Conservation (phyloP, 2,797 vertebrate species). For the Oreochromis grahami region DNA sequence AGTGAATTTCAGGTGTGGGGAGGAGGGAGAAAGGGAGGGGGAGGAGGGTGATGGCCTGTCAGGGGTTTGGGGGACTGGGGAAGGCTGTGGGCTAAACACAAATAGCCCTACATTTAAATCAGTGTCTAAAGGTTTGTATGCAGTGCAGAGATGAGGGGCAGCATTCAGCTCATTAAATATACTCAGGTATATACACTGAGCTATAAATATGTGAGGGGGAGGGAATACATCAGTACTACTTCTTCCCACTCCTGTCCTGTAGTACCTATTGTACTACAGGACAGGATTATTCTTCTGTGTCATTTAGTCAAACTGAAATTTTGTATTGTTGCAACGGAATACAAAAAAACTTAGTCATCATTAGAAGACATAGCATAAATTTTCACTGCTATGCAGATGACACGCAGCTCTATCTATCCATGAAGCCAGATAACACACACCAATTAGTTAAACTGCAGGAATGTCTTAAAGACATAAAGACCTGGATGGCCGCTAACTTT, state of each 20-base stretch:
- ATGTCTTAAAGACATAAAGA: too few species aligned
- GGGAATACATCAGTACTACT: neutral
- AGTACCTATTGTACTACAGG: neutral
- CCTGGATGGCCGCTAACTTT: too few species aligned
- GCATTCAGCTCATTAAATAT: neutral
- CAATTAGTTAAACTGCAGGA: too few species aligned
- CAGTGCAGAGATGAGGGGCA: neutral
- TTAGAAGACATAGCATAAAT: too few species aligned
- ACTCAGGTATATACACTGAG: neutral
- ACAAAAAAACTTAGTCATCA: too few species aligned
- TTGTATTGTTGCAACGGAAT: neutral
- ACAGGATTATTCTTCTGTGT: neutral
- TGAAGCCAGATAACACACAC: too few species aligned
- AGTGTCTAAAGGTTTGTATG: neutral
- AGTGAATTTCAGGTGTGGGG: too few species aligned
- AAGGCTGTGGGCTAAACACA: neutral
- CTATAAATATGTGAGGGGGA: neutral
- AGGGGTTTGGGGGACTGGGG: too few species aligned
- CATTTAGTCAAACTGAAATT: neutral
- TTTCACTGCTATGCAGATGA: too few species aligned
- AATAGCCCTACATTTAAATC: neutral
- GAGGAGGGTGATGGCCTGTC: too few species aligned
- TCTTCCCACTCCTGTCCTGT: neutral
- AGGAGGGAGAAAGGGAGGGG: too few species aligned
- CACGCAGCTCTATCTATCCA: too few species aligned